Evolutionary conservation across 1,140 invertebrate species (phyloP), one percentile per base, ranked within the genome.

Genomic region (Drosophila pseudoobscura): DNA sequence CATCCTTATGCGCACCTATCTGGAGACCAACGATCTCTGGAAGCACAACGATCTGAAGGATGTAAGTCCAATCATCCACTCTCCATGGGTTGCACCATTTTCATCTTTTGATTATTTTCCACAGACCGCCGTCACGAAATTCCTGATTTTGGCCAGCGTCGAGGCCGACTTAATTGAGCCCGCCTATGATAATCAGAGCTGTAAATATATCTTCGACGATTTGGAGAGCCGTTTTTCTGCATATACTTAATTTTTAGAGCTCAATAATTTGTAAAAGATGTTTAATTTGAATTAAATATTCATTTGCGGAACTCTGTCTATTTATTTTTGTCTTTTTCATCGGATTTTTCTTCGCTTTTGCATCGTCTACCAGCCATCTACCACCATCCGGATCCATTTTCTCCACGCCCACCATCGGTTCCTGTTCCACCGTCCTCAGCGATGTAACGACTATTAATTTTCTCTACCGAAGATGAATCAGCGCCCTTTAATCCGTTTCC

Each of bases 101-200:
- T 11, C n/a, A 49, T 24, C 55, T 46, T 15, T 20, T 43, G 6
- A 11, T 13, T 13, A 13, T 39, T 39, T 13, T 13, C 35, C 11
- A 5, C 8, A 83, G 79, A 62, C 43, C 29, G 24, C 65, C 2
- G 65, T 82, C 20, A 72, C 78, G 0, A 83, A 82, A 24, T 83
- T 82, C 20, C 69, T 83, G 17, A 31, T 83, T 44, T 54, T 83
- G 55, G 75, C 82, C 24, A 64, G 50, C 9, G 6, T 85, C 15
- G 73, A 80, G 49, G 29, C 29, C 50, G 80, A 84, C 46, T 75
- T 77, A 49, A 75, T 87, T 58, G 73, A 87, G 24, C 82, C 78
- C 6, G 29, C 60, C 13, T 85, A 70, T 45, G 82, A 87, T n/a
- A 60, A 85, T 9, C 52, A 65, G 41, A 49, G 26, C 1, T 71